Base-by-base conservation (phyloP, 2,888 invertebrate species). In the Eledone cirrhosa region DNA sequence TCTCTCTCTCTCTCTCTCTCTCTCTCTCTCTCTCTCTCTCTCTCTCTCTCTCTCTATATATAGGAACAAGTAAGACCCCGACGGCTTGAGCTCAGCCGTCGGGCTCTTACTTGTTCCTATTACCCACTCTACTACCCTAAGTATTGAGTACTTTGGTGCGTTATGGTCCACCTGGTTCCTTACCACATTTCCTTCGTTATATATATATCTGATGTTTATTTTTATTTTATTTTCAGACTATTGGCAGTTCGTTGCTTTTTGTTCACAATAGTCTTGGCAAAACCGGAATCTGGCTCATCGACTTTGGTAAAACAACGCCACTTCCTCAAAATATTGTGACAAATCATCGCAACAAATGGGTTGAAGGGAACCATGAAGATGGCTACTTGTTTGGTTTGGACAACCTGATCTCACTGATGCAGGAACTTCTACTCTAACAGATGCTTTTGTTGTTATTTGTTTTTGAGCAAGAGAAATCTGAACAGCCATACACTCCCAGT, bases 331-430 rank as follows among this genome's bases (percentile, higher is more conserved):
- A 94, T 81, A 92, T 94, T 81, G 92, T 81, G 90, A 95, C 97
- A 80, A 93, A 94, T 87, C 98, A 98, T 91, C 93, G 93, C 82
- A 93, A 94, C 31, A 94, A 94, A 78, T 98, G 98, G 98, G 87
- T 89, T 31, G 97, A 97, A 81, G 97, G 97, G 67, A 98, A 97
- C 91, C 97, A 97, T 89, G 98, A 98, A 92, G 98, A 98, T 89
- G 98, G 98, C 82, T 98, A 97, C 92, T 93, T 97, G 84, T 95
- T 96, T 83, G 98, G 98, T 81, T 93, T 98, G 77, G 95, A 96
- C 89, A 97, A 97, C 92, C 92, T 98, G 83, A 95, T 97, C 86
- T 94, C 94, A 83, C 94, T 97, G 84, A 96, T 97, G 80, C 85
- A 88, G 69, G 87, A 88, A 74, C 80, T 89, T 13, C 79, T 31